Percentiles rank a stretch among this genome's conserved stretches.
Conservation (phyloP, 2,797 vertebrate genomes). For the Synanceia verrucosa region DNA sequence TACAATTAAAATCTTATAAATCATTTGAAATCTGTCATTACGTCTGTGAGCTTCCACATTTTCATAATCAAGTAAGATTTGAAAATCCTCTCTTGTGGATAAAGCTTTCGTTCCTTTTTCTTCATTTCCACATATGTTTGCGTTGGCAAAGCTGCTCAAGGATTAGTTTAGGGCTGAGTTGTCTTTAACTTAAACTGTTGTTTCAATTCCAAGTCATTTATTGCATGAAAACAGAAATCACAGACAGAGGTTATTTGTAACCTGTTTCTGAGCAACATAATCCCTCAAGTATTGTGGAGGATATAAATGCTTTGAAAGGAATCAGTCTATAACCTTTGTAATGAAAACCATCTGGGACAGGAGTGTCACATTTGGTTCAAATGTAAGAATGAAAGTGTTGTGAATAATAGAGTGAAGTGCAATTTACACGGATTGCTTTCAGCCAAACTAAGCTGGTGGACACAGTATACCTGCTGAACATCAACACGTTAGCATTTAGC, state of each 20-base stretch:
- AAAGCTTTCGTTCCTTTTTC: not conserved
- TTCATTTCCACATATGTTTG: not conserved
- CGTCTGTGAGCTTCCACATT: not conserved
- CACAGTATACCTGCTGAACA: not conserved
- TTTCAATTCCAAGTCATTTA: not conserved
- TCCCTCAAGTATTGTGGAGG: not conserved
- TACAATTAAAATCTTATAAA: too few relatives aligned
- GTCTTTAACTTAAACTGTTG: not conserved
- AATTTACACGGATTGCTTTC: not conserved
- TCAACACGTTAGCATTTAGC: not conserved
- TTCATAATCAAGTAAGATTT: not conserved
- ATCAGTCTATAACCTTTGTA: conserved; percentile 3
- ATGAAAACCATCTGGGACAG: not conserved
- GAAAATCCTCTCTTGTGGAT: not conserved
- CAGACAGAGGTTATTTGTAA: not conserved
- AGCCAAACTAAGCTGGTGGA: not conserved
- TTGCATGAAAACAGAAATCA: conserved; percentile 14
- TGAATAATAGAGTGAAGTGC: not conserved
- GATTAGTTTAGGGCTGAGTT: not conserved
- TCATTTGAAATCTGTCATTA: not conserved
- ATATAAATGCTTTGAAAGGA: not conserved
- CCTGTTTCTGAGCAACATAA: not conserved
- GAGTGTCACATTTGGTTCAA: not conserved
- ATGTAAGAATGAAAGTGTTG: not conserved
- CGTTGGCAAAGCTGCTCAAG: not conserved